Evolutionary conservation across 1,140 invertebrate genomes (phyloP), one percentile per base, ranked within the genome.

Genomic region (Lepidostoma basale): DNA sequence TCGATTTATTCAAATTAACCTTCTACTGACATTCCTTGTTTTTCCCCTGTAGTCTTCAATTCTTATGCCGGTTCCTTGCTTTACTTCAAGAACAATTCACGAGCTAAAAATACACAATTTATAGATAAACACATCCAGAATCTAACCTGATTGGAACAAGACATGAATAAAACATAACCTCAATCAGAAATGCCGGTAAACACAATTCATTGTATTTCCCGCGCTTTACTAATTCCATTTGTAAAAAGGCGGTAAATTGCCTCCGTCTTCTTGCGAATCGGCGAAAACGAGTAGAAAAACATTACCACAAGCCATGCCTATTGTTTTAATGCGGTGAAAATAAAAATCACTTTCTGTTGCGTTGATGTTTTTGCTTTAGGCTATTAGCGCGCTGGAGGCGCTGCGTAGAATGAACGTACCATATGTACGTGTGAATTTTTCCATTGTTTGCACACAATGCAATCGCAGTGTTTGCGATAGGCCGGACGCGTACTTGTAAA

Each of bases 121-220:
- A 42, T 42, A 42, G n/a, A n/a, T 42, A 42, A 42, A 42, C 40
- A 18, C 40, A 42, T 3, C 40, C n/a, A n/a, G n/a, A n/a, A n/a
- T n/a, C n/a, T n/a, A n/a, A n/a, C n/a, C n/a, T n/a, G 33, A 18
- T 25, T 23, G 47, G n/a, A 23, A 40, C 39, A 26, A 45, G 63
- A 18, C 30, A 30, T 67, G 65, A 67, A 67, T 67, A 67, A 67
- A 60, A 58, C 56, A 67, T 67, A 45, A 67, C 58, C 39, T 56
- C 54, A 60, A 44, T 54, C 63, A n/a, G 26, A 9, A n/a, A 39
- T 36, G 63, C n/a, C 63, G 63, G 28, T 25, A 65, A 65, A 65
- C 54, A 65, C 54, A 65, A 65, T 65, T 65, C 63, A 65, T 65
- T 36, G 10, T 36, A 12, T 12, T 65, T 52, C 63, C 45, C 63